Percentiles rank a stretch among this genome's conserved stretches.
phyloP scores from a whole-genome alignment of 2,888 invertebrate species.

The Eupeodes latifasciatus region DNA sequence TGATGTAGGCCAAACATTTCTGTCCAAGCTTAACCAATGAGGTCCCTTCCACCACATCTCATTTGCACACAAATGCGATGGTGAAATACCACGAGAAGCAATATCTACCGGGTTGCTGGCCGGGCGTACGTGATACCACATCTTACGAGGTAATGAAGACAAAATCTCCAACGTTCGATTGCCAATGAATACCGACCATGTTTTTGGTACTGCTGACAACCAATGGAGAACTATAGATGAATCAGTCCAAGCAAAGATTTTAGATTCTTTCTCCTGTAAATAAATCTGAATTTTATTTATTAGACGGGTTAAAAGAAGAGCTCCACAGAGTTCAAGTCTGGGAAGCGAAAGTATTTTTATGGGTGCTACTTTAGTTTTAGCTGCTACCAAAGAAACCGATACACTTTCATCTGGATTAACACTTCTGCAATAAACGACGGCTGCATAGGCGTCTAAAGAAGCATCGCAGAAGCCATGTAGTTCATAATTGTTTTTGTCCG shows the following conservation, averaged over 20 bases:
- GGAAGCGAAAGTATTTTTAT: constrained; percentile 32
- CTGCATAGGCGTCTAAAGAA: constrained; percentile 42
- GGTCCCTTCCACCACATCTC: constrained; percentile 39
- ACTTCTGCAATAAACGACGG: constrained; percentile 32
- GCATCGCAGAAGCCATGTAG: constrained; percentile 49
- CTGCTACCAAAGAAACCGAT: constrained; percentile 25
- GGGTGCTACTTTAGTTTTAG: constrained; percentile 42
- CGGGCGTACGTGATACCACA: too few species aligned
- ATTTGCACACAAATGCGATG: constrained; percentile 17
- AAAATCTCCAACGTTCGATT: too few species aligned
- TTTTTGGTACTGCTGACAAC: too few species aligned
- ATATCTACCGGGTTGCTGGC: too few species aligned
- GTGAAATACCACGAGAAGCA: too few species aligned
- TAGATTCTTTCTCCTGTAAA: constrained; percentile 13
- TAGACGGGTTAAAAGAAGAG: constrained; percentile 43
- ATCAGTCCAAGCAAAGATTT: too few species aligned
- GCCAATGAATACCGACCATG: too few species aligned
- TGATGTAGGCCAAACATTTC: background rate
- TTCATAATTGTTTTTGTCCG: constrained; percentile 11
- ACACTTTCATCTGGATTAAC: constrained; percentile 12
- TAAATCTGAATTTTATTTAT: constrained; percentile 29
- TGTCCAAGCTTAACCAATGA: background rate
- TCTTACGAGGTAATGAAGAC: too few species aligned
- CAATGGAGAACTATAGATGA: too few species aligned
- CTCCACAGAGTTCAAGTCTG: constrained; percentile 36